Percentiles rank a stretch among this genome's conserved stretches.
Conservation (phyloP, 2,113 vertebrate species). For the Dromiciops gliroides region DNA sequence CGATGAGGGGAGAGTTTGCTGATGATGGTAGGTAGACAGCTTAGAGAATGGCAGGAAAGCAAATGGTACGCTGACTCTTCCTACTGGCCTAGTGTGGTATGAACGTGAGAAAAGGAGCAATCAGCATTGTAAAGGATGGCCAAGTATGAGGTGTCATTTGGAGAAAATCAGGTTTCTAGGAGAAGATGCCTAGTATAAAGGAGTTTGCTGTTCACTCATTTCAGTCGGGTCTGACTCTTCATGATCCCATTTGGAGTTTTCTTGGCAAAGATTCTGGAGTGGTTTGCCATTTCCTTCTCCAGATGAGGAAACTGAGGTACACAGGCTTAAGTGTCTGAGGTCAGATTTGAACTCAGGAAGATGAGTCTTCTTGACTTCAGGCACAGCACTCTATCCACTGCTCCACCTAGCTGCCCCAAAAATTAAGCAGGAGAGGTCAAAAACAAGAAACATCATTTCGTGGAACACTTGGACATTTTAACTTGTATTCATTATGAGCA, state of each 20-base stretch:
- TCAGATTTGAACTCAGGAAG: not conserved
- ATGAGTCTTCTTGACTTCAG: not conserved
- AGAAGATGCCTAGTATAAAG: not conserved
- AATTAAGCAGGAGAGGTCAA: not conserved
- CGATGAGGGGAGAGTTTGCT: not conserved
- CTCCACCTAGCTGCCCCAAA: not conserved
- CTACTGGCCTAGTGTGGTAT: not conserved
- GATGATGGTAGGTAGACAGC: not conserved
- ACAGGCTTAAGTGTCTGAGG: not conserved
- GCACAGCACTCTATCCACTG: not conserved
- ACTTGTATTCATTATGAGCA: too few relatives aligned
- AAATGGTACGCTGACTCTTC: not conserved
- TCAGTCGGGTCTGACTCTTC: not conserved
- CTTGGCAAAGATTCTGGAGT: not conserved
- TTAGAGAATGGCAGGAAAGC: not conserved
- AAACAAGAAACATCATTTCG: not conserved
- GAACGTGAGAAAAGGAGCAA: not conserved
- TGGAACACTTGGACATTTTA: not conserved
- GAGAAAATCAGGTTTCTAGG: not conserved
- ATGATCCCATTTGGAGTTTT: not conserved
- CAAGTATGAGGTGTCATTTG: not conserved
- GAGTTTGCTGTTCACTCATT: not conserved
- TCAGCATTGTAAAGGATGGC: not conserved
- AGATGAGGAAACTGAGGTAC: not conserved
- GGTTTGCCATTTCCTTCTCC: not conserved